Evolutionary conservation across 2,888 invertebrate species (phyloP).

Genomic region (Sussaba pulchella): DNA sequence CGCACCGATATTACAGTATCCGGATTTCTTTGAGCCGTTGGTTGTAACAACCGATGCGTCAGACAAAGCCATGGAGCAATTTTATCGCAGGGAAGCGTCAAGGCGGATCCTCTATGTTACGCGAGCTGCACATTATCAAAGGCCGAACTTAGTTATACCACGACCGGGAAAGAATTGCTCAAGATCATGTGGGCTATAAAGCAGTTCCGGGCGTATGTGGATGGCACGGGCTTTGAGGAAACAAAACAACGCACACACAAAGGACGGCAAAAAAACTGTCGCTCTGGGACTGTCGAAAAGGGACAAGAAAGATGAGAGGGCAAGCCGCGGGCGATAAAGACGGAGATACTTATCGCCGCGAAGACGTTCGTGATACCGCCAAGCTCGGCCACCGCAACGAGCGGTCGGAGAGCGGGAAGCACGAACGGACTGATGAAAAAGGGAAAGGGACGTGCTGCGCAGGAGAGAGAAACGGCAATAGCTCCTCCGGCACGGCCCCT

Average conservation of each 20-base stretch:
- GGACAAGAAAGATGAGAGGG: too few relatives aligned
- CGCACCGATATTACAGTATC: constrained; percentile 39
- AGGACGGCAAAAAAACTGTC: constrained; percentile 2
- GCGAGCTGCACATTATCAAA: constrained; percentile 10
- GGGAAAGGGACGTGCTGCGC: too few relatives aligned
- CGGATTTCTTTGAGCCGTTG: constrained; percentile 30
- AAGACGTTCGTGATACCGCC: too few relatives aligned
- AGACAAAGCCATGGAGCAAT: constrained; percentile 37
- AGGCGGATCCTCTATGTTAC: constrained; percentile 27
- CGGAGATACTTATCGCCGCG: too few relatives aligned
- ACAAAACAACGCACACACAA: constrained; percentile 6
- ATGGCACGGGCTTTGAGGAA: constrained; percentile 25
- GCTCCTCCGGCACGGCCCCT: too few relatives aligned
- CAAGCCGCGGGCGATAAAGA: too few relatives aligned
- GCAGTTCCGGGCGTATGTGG: constrained; percentile 33
- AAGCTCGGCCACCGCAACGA: too few relatives aligned
- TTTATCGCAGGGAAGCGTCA: constrained; percentile 30
- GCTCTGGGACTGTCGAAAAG: constrained; percentile 2
- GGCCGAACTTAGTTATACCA: constrained; percentile 28
- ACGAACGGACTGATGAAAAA: too few relatives aligned
- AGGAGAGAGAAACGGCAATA: too few relatives aligned
- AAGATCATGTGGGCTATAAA: constrained; percentile 7
- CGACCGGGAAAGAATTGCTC: constrained; percentile 11
- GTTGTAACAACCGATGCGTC: constrained; percentile 43
- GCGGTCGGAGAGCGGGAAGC: too few relatives aligned